Percentiles rank a stretch among this genome's conserved stretches.
Evolutionary conservation across 1,140 invertebrate species (phyloP).

Genomic region (Orius insidiosus): DNA sequence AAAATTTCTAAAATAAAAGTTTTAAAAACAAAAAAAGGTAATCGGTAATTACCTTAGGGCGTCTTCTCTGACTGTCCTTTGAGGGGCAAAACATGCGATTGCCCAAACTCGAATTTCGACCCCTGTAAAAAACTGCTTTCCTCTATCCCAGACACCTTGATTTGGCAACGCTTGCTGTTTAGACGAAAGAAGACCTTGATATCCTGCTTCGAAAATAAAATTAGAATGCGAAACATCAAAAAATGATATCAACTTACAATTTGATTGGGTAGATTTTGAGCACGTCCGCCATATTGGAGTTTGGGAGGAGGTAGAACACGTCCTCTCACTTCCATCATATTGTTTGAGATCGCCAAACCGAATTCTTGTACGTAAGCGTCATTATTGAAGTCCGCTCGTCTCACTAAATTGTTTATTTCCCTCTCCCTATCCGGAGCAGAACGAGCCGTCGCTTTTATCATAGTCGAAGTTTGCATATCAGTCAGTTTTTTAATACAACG

Average conservation of each 20-base stretch:
- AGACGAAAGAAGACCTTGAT: conserved; percentile 33
- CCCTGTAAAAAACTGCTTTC: conserved; percentile 98
- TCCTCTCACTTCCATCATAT: conserved; percentile 98
- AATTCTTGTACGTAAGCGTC: conserved; percentile 98
- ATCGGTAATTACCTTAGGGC: conserved; percentile 61
- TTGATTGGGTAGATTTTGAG: conserved; percentile 15
- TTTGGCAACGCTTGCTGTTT: conserved; percentile 93
- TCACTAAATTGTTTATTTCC: conserved; percentile 94
- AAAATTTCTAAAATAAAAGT: conserved; percentile 57
- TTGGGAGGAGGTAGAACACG: conserved; percentile 93
- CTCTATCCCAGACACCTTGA: conserved; percentile 98
- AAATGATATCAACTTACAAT: neutral
- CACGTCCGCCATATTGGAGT: conserved; percentile 95
- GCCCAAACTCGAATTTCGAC: conserved; percentile 99
- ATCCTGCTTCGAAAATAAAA: conserved; percentile 13
- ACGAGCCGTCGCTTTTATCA: conserved; percentile 99
- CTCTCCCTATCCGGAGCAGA: conserved; percentile 92
- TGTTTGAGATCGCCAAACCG: conserved; percentile 89
- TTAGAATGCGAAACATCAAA: neutral
- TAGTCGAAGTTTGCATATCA: conserved; percentile 99
- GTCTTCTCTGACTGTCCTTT: conserved; percentile 92
- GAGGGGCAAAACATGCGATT: conserved; percentile 98
- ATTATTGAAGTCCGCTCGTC: conserved; percentile 95
- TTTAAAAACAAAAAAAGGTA: too few relatives aligned
- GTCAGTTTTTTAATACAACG: conserved; percentile 99